Percentiles rank a stretch among this genome's conserved stretches.
phyloP scores from a whole-genome alignment of 2,113 vertebrate genomes.

The Ginglymostoma cirratum region DNA sequence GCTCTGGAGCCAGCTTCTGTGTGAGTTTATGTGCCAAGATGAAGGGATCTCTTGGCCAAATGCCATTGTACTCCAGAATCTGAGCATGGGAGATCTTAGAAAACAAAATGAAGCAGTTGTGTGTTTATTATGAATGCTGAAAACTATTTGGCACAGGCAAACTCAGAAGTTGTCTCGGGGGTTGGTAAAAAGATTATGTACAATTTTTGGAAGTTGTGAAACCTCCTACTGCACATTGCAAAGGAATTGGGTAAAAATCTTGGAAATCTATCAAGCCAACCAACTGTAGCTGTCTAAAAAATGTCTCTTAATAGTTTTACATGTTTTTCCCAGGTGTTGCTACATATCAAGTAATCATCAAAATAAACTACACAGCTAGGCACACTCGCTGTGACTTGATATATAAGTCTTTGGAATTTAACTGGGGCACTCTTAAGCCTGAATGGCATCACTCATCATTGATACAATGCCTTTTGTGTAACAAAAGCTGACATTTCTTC shows the following conservation, averaged over 20 bases:
- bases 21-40: conserved; percentile 54
- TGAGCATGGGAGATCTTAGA: conserved; percentile 54
- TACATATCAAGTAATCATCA: no score
- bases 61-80: conserved; percentile 58
- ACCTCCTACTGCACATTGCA: background rate
- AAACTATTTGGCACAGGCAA: background rate
- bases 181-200: background rate
- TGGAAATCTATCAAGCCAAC: background rate
- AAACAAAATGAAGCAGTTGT: background rate
- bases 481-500: no score
- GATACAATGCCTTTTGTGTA: no score
- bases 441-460: no score
- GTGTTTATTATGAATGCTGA: background rate
- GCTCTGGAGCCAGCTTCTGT: conserved; percentile 47
- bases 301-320: no score
- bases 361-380: no score
- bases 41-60: conserved; percentile 58
- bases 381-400: no score
- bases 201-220: background rate
- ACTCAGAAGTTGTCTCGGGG: background rate
- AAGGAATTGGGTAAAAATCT: background rate
- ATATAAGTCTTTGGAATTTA: no score
- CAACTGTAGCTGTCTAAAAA: no score
- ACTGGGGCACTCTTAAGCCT: no score
- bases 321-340: no score